Percentiles rank a stretch among this genome's conserved stretches.
Conservation (phyloP, 2,113 vertebrate genomes). For the Tichodroma muraria region DNA sequence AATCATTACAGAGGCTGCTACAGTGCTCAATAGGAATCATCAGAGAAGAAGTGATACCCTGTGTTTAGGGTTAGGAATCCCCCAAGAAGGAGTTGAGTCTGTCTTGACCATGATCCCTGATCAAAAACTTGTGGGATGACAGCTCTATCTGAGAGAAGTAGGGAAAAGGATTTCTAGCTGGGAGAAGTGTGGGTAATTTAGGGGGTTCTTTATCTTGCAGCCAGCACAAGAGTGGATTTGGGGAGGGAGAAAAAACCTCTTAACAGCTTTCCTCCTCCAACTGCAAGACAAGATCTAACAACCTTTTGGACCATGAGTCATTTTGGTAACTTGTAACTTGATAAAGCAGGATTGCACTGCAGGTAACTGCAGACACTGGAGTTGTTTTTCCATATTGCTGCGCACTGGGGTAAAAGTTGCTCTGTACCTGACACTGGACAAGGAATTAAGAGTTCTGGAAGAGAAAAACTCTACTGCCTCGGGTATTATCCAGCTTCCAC, state of each 20-base stretch:
- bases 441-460: background rate
- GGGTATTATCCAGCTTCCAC: background rate
- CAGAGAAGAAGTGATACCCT: background rate
- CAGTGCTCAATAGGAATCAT: background rate
- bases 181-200: background rate
- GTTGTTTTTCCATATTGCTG: background rate
- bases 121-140: background rate
- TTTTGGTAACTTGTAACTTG: background rate
- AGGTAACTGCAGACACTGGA: background rate
- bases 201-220: background rate
- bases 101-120: background rate
- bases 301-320: background rate
- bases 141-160: background rate
- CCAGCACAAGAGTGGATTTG: background rate
- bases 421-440: rapidly evolving
- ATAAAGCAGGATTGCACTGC: background rate
- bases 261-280: background rate
- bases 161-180: background rate
- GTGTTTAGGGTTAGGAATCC: background rate
- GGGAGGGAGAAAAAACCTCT: background rate
- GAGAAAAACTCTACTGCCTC: background rate
- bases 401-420: background rate
- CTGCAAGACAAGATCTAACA: background rate
- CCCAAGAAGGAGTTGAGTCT: background rate
- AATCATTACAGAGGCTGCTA: background rate